These are phyloP conservation scores for Aptenodytes patagonicus DNA, from an alignment of 2,113 vertebrate genomes.

Conservation along the genomic window DNA sequence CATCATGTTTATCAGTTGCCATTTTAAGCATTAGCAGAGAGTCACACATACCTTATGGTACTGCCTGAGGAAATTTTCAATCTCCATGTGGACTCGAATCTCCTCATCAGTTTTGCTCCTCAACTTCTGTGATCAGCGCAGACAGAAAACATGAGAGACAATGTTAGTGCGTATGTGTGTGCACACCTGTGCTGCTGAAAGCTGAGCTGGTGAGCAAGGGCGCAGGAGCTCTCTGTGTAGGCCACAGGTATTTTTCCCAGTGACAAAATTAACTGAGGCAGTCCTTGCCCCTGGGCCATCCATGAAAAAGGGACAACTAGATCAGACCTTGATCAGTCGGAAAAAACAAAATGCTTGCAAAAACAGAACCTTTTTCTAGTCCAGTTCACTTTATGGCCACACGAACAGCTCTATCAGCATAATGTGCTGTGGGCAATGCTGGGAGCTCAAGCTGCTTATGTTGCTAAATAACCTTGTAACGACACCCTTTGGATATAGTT, in stretches of 20 bases:
- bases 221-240: neutral
- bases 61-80: slow-evolving; percentile 77
- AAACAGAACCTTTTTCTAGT: neutral
- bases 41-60: slow-evolving; percentile 68
- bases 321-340: neutral
- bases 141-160: neutral
- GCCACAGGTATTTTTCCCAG: neutral
- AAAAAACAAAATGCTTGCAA: neutral
- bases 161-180: no score
- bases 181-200: neutral
- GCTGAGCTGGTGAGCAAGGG: neutral
- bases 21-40: neutral
- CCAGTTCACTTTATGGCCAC: neutral
- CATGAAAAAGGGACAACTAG: neutral
- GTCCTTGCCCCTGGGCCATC: neutral
- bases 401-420: neutral
- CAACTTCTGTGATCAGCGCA: slow-evolving; percentile 64
- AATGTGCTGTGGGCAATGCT: neutral
- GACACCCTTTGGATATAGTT: neutral
- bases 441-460: neutral
- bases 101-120: slow-evolving; percentile 74
- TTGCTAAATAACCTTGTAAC: neutral
- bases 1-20: neutral
- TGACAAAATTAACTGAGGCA: neutral
- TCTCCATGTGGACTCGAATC: slow-evolving; percentile 69